These are phyloP conservation scores for Palloptera scutellata DNA, from an alignment of 2,888 invertebrate species.

Conservation along the genomic window DNA sequence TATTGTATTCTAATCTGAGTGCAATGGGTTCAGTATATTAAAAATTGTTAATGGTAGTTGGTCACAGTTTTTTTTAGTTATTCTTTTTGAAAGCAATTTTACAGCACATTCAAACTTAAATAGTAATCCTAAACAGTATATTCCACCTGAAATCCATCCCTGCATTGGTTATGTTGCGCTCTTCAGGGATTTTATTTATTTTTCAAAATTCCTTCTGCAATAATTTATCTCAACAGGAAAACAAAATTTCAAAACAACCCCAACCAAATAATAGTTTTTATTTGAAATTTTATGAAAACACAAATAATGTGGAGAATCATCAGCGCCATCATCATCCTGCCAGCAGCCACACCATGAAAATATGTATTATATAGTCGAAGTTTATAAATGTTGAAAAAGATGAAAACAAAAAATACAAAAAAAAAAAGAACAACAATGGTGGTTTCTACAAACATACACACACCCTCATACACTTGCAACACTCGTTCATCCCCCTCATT, in stretches of 20 bases:
- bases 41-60: no score
- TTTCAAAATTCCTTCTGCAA: slow-evolving; percentile 41
- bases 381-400: slow-evolving; percentile 53
- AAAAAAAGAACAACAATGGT: slow-evolving; percentile 40
- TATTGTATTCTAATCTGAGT: no score
- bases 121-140: no score
- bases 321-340: slow-evolving; percentile 12
- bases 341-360: slow-evolving; percentile 15
- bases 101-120: no score
- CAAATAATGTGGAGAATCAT: slow-evolving; percentile 24
- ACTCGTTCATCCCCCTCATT: not conserved
- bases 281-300: slow-evolving; percentile 48
- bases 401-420: slow-evolving; percentile 15
- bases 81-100: no score
- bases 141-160: not conserved
- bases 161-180: not conserved
- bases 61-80: no score
- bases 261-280: slow-evolving; percentile 24
- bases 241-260: slow-evolving; percentile 43
- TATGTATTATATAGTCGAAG: slow-evolving; percentile 47
- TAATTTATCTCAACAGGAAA: slow-evolving; percentile 49
- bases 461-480: slow-evolving; percentile 45
- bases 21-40: no score
- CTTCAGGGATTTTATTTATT: slow-evolving; percentile 12
- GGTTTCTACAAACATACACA: slow-evolving; percentile 33